These are phyloP conservation scores for Petrophora chlorosata DNA, from an alignment of 2,888 invertebrate genomes.

Conservation along the genomic window DNA sequence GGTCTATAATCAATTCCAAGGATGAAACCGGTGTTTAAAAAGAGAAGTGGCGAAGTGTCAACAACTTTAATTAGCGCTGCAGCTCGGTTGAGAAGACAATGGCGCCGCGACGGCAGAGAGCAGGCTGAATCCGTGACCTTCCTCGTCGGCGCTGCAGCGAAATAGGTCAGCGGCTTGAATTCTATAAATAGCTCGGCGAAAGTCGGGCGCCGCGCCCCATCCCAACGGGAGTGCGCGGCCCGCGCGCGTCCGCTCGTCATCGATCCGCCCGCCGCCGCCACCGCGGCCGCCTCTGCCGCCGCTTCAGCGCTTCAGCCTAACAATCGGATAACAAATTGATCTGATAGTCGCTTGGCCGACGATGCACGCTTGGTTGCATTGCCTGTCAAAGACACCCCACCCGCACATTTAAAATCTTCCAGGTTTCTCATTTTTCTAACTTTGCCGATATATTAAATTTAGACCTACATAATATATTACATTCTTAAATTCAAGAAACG, in stretches of 20 bases:
- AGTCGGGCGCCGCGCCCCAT: conserved; percentile 79
- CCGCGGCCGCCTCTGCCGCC: conserved; percentile 28
- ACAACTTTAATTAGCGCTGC: conserved; percentile 82
- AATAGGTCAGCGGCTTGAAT: conserved; percentile 83
- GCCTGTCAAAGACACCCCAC: conserved; percentile 13
- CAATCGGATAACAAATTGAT: conserved; percentile 33
- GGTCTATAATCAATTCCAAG: conserved; percentile 45
- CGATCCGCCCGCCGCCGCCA: conserved; percentile 46
- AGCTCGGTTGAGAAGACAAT: conserved; percentile 78
- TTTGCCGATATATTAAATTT: neutral
- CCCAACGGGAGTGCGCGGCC: conserved; percentile 60
- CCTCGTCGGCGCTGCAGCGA: conserved; percentile 78
- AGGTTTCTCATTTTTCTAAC: neutral
- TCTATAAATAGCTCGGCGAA: conserved; percentile 83
- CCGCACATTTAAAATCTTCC: conserved; percentile 5
- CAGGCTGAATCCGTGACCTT: conserved; percentile 82
- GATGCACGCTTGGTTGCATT: conserved; percentile 15
- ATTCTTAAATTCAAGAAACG: neutral
- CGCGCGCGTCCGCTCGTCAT: conserved; percentile 54
- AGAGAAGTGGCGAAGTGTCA: conserved; percentile 69
- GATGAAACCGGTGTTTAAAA: conserved; percentile 51
- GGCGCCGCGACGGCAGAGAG: conserved; percentile 76
- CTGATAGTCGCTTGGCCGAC: conserved; percentile 19
- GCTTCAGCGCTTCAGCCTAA: conserved; percentile 25
- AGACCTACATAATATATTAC: neutral